A percentile compares a stretch with the other conserved stretches of the same genome.
Evolutionary conservation across 1,140 invertebrate genomes (phyloP).

Genomic region (Drosophila tani): DNA sequence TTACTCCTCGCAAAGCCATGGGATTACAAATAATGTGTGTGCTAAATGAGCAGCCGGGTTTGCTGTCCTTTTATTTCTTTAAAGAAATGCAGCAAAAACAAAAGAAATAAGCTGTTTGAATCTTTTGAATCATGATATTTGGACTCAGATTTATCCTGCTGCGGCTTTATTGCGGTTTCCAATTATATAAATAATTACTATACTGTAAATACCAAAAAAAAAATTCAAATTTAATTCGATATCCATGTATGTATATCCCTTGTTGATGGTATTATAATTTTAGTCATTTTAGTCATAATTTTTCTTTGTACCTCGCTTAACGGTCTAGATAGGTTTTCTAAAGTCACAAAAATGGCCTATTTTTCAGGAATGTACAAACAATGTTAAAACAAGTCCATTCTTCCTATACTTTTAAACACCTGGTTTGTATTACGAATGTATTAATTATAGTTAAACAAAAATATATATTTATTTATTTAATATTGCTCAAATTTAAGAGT

Average conservation of each 20-base stretch:
- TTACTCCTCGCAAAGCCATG: not conserved
- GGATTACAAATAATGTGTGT: slow-evolving; percentile 10
- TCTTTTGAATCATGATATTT: not conserved
- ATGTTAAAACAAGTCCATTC: too few relatives aligned
- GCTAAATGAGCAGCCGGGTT: slow-evolving; percentile 10
- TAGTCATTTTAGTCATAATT: too few relatives aligned
- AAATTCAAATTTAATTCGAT: not conserved
- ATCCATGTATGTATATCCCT: not conserved
- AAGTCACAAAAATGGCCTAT: too few relatives aligned
- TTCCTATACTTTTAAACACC: too few relatives aligned
- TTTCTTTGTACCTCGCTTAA: too few relatives aligned
- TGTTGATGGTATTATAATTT: too few relatives aligned
- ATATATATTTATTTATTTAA: too few relatives aligned
- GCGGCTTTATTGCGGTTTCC: not conserved
- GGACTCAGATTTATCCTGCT: not conserved
- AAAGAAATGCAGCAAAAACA: slow-evolving; percentile 3
- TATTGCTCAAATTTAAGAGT: too few relatives aligned
- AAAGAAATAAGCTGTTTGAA: not conserved
- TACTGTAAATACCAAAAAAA: not conserved
- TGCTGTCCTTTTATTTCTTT: slow-evolving; percentile 5
- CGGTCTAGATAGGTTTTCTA: too few relatives aligned
- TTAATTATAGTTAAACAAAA: too few relatives aligned
- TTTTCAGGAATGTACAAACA: too few relatives aligned
- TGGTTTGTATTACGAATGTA: too few relatives aligned
- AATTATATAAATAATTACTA: not conserved